phyloP scores from a whole-genome alignment of 2,113 vertebrate genomes.

The Suncus etruscus region DNA sequence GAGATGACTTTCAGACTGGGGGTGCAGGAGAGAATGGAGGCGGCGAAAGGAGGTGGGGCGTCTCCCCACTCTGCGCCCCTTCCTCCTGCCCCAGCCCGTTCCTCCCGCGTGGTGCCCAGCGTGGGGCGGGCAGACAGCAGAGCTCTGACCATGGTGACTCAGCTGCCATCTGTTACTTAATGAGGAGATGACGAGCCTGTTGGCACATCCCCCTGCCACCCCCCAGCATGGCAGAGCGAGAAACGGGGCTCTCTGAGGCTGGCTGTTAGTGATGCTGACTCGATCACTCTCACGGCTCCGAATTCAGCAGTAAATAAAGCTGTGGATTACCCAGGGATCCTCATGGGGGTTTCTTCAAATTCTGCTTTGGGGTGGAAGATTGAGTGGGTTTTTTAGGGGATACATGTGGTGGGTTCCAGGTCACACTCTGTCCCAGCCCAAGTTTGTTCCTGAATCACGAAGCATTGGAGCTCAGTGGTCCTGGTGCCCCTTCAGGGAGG shows the following conservation, averaged over 20 bases:
- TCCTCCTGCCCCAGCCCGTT: neutral
- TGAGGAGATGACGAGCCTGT: slow-evolving; percentile 90
- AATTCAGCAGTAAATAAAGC: slow-evolving; percentile 76
- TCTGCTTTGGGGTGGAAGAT: neutral
- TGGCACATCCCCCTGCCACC: slow-evolving; percentile 76
- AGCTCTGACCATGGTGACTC: slow-evolving; percentile 89
- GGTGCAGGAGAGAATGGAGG: neutral
- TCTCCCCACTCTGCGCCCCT: neutral
- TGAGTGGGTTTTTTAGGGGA: neutral
- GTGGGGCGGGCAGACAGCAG: slow-evolving; percentile 66
- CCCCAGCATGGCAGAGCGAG: slow-evolving; percentile 88
- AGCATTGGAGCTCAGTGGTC: too few relatives aligned
- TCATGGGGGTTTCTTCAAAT: slow-evolving; percentile 33
- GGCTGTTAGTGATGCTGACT: slow-evolving; percentile 88
- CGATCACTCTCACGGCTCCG: slow-evolving; percentile 83
- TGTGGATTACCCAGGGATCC: slow-evolving; percentile 69
- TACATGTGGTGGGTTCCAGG: too few relatives aligned
- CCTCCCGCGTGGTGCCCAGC: slow-evolving; percentile 37
- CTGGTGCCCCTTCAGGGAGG: too few relatives aligned
- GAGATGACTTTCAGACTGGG: too few relatives aligned
- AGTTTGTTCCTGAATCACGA: too few relatives aligned
- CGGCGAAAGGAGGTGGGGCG: neutral
- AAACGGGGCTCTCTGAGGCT: slow-evolving; percentile 89
- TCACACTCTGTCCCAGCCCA: too few relatives aligned
- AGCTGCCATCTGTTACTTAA: slow-evolving; percentile 91